Conservation (phyloP, 2,113 vertebrate genomes). For the Brevimyrus niger region DNA sequence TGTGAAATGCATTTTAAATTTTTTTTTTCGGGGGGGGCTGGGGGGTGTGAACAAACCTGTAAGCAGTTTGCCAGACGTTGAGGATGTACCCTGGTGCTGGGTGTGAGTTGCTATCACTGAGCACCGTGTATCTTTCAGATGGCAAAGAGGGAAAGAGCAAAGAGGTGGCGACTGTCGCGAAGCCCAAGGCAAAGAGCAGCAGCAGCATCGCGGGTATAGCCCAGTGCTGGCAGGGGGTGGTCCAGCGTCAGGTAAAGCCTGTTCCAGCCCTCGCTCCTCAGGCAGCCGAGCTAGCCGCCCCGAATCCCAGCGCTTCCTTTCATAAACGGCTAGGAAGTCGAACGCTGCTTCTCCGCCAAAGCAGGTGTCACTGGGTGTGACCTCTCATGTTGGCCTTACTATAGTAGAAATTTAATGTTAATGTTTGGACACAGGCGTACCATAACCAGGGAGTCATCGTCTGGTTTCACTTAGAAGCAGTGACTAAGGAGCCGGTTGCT, state of each 20-base stretch:
- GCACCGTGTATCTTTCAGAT: slow-evolving; percentile 49
- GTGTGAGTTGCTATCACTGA: not conserved
- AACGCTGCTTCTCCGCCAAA: not conserved
- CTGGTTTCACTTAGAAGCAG: not conserved
- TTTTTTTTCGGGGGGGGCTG: not conserved
- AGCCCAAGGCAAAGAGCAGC: slow-evolving; percentile 46
- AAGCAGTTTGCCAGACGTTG: not conserved
- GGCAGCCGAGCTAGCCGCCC: not conserved
- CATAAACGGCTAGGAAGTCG: not conserved
- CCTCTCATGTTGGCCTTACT: not conserved
- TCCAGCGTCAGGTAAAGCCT: slow-evolving; percentile 65
- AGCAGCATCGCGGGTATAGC: slow-evolving; percentile 65
- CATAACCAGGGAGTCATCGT: not conserved
- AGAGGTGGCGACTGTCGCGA: slow-evolving; percentile 38
- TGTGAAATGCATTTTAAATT: not conserved
- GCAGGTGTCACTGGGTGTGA: not conserved
- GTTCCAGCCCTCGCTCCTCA: not conserved
- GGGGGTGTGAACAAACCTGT: not conserved
- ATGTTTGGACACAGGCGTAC: not conserved
- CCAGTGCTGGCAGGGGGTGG: slow-evolving; percentile 73
- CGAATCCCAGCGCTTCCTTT: not conserved
- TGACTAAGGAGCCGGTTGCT: not conserved
- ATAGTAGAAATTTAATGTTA: not conserved
- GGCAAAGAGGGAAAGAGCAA: slow-evolving; percentile 67
- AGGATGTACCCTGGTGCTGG: not conserved